phyloP scores from a whole-genome alignment of 2,888 invertebrate species.

The Caenorhabditis becei region DNA sequence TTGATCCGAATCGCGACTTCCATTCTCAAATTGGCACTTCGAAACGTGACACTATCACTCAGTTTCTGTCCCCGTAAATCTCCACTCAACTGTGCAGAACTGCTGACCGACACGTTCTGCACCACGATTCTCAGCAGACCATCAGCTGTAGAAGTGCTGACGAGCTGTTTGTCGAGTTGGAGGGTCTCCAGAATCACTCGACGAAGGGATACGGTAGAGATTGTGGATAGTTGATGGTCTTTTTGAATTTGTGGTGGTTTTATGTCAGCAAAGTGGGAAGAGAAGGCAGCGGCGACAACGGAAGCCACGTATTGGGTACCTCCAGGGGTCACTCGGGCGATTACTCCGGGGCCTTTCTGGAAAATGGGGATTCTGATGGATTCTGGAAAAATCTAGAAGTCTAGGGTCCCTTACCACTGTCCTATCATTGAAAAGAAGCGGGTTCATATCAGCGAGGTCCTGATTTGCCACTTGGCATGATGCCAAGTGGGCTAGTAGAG shows the following conservation, averaged over 20 bases:
- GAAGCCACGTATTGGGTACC: constrained; percentile 76
- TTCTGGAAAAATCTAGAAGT: too few relatives aligned
- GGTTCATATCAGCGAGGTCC: constrained; percentile 52
- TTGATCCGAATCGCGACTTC: constrained; percentile 48
- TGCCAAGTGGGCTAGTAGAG: constrained; percentile 26
- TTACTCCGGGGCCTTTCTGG: constrained; percentile 74
- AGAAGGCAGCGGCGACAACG: constrained; percentile 71
- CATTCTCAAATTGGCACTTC: constrained; percentile 36
- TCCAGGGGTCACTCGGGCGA: constrained; percentile 72
- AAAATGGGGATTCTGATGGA: neutral
- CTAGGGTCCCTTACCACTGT: constrained; percentile 18
- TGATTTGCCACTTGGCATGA: constrained; percentile 27
- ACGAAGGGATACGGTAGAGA: constrained; percentile 46
- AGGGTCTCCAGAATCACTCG: constrained; percentile 44
- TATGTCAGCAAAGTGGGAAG: constrained; percentile 70
- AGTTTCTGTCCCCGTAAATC: constrained; percentile 37
- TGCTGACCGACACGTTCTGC: constrained; percentile 48
- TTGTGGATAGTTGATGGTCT: constrained; percentile 22
- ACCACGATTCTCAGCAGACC: constrained; percentile 32
- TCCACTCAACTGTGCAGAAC: constrained; percentile 45
- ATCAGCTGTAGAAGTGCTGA: constrained; percentile 33
- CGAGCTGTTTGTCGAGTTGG: constrained; percentile 46
- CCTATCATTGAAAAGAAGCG: constrained; percentile 47
- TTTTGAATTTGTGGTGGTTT: constrained; percentile 30
- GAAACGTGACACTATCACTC: constrained; percentile 38